phyloP scores from a whole-genome alignment of 2,113 vertebrate species.

The Mormoops blainvillei region DNA sequence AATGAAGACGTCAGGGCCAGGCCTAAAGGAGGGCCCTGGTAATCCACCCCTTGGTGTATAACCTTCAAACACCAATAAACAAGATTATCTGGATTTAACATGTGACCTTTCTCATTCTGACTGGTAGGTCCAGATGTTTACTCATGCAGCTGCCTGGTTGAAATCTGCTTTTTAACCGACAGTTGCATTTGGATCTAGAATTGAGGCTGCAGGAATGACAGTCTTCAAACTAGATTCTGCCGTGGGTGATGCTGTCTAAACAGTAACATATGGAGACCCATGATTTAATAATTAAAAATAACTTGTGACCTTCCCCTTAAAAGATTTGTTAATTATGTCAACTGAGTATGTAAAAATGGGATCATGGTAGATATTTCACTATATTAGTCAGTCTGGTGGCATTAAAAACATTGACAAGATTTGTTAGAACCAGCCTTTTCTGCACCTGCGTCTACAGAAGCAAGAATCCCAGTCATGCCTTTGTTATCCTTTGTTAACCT shows the following conservation, averaged over 20 bases:
- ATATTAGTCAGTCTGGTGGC: constrained; percentile 68
- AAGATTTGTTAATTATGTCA: constrained; percentile 70
- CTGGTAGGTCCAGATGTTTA: constrained; percentile 81
- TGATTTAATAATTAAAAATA: constrained; percentile 68
- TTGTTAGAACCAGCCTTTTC: constrained; percentile 56
- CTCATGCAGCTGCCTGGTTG: constrained; percentile 75
- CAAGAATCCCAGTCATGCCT: constrained; percentile 56
- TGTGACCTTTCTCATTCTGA: constrained; percentile 81
- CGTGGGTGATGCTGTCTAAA: constrained; percentile 43
- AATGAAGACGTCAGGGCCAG: constrained; percentile 60
- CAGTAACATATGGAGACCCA: constrained; percentile 30
- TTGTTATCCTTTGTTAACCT: constrained; percentile 27
- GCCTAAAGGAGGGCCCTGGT: constrained; percentile 69
- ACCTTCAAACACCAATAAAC: constrained; percentile 77
- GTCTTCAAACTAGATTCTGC: constrained; percentile 63
- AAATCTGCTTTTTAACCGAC: constrained; percentile 74
- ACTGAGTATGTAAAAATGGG: constrained; percentile 59
- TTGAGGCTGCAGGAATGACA: constrained; percentile 72
- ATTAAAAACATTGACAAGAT: constrained; percentile 67
- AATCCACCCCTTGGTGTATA: constrained; percentile 78
- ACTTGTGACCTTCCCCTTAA: constrained; percentile 70
- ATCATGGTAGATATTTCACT: constrained; percentile 32
- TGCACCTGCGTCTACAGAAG: constrained; percentile 60
- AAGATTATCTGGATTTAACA: constrained; percentile 80
- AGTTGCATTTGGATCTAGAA: constrained; percentile 65